Evolutionary conservation across 2,888 invertebrate genomes (phyloP).

Genomic region (Pantelozetes paolii): DNA sequence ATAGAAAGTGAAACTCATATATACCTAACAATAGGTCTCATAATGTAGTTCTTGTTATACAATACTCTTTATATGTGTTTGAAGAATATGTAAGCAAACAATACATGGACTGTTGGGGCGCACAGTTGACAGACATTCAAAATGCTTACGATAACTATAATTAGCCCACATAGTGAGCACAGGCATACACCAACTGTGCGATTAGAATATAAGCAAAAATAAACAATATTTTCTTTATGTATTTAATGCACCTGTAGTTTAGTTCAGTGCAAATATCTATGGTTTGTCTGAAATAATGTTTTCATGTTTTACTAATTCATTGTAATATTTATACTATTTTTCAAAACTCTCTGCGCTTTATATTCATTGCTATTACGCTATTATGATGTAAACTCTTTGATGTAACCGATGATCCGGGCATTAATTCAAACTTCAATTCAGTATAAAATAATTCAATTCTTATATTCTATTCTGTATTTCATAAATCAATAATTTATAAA

Average conservation of each 20-base stretch:
- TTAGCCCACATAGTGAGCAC: constrained; percentile 35
- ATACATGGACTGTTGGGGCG: constrained; percentile 10
- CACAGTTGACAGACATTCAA: constrained; percentile 23
- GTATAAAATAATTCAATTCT: no score
- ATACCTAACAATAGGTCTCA: background rate
- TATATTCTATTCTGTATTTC: no score
- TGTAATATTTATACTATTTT: constrained; percentile 18
- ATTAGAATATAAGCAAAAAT: constrained; percentile 29
- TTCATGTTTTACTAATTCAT: constrained; percentile 32
- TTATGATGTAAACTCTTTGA: constrained; percentile 13
- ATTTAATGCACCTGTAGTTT: constrained; percentile 26
- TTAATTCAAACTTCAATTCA: background rate
- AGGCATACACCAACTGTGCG: background rate
- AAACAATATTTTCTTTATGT: constrained; percentile 34
- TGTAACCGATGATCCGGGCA: constrained; percentile 17
- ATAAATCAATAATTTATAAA: no score
- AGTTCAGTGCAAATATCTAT: background rate
- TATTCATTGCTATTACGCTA: background rate
- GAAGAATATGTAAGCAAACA: constrained; percentile 33
- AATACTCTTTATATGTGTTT: constrained; percentile 32
- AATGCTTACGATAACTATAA: constrained; percentile 35
- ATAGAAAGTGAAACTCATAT: background rate
- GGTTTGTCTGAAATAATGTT: constrained; percentile 21
- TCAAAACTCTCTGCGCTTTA: background rate
- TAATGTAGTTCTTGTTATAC: constrained; percentile 28